These are phyloP conservation scores for Mimas tiliae DNA, from an alignment of 2,888 invertebrate species.

Conservation along the genomic window DNA sequence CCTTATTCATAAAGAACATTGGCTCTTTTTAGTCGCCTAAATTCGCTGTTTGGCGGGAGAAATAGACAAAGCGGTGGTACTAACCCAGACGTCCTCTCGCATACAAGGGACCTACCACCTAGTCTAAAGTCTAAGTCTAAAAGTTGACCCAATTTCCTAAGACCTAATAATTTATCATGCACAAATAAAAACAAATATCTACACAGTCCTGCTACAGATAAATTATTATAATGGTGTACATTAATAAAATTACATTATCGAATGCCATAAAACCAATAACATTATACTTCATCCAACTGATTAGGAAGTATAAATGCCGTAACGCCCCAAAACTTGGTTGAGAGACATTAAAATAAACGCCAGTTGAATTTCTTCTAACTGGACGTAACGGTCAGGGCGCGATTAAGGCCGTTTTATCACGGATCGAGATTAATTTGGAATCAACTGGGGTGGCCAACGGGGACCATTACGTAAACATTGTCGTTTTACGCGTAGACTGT, in stretches of 20 bases:
- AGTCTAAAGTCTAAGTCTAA: no score
- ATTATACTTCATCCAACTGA: slow-evolving; percentile 9
- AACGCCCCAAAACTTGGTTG: slow-evolving; percentile 15
- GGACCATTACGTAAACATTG: slow-evolving; percentile 60
- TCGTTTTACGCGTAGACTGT: slow-evolving; percentile 15
- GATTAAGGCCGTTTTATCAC: slow-evolving; percentile 49
- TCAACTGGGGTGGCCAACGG: slow-evolving; percentile 56
- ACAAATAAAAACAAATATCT: no score
- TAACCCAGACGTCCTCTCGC: no score
- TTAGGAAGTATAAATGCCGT: slow-evolving; percentile 10
- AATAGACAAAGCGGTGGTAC: no score
- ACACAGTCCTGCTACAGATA: no score
- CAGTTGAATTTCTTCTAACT: slow-evolving; percentile 24
- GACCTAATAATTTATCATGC: no score
- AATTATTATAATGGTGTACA: not conserved
- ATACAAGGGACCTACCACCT: no score
- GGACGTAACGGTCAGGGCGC: slow-evolving; percentile 25
- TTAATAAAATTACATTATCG: not conserved
- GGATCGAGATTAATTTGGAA: slow-evolving; percentile 57
- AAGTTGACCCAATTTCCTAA: no score
- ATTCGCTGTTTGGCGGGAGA: no score
- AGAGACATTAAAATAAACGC: slow-evolving; percentile 11
- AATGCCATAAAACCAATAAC: not conserved
- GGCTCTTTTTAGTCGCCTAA: no score
- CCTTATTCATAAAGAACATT: no score